These are phyloP conservation scores for Drosophila lacertosa DNA, from an alignment of 1,140 invertebrate species.

Conservation along the genomic window DNA sequence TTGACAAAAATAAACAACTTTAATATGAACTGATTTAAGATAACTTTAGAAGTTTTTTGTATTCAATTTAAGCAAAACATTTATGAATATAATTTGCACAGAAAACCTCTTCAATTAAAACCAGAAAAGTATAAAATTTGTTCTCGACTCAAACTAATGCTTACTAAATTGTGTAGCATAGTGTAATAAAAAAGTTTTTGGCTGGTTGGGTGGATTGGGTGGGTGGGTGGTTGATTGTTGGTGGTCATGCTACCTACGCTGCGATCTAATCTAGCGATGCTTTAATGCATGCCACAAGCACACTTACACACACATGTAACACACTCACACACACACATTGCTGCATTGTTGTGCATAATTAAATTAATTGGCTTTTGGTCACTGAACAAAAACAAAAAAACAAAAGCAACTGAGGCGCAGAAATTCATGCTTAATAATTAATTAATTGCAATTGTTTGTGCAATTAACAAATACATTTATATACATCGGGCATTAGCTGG, in stretches of 20 bases:
- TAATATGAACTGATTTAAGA: too few species aligned
- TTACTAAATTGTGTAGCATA: neutral
- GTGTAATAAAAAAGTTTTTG: neutral
- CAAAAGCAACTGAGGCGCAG: slow-evolving; percentile 33
- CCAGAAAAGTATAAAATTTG: neutral
- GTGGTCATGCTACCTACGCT: slow-evolving; percentile 19
- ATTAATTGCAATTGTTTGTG: slow-evolving; percentile 61
- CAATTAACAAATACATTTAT: slow-evolving; percentile 47
- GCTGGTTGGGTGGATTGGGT: slow-evolving; percentile 37
- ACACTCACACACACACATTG: slow-evolving; percentile 17
- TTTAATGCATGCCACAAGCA: slow-evolving; percentile 45
- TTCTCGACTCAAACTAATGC: neutral
- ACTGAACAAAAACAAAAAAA: slow-evolving; percentile 39
- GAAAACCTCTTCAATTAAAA: neutral
- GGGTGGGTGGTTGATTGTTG: slow-evolving; percentile 28
- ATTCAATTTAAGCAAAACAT: neutral
- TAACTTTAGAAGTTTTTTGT: too few species aligned
- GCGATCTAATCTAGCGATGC: slow-evolving; percentile 39
- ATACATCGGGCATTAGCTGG: slow-evolving; percentile 41
- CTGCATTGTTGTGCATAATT: slow-evolving; percentile 58
- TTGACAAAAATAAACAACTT: too few species aligned
- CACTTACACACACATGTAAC: slow-evolving; percentile 38
- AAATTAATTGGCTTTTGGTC: slow-evolving; percentile 72
- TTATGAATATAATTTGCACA: too few species aligned
- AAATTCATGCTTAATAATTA: slow-evolving; percentile 68